Base-by-base conservation (phyloP, 2,888 invertebrate species). In the Mythimna loreyi region DNA sequence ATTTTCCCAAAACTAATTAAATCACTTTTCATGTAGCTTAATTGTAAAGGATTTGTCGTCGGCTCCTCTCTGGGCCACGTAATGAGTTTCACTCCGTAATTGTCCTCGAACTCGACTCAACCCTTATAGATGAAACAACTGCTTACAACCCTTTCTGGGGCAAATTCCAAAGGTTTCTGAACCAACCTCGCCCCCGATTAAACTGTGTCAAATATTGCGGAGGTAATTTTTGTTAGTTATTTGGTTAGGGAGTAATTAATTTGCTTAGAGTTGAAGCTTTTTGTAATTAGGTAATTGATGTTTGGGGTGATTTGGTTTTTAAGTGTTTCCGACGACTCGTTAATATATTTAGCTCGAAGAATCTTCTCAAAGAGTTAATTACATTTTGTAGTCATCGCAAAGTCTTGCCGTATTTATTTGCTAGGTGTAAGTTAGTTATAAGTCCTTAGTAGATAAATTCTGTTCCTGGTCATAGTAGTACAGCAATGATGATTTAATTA, bases 101-200 rank as follows among this genome's bases (percentile, higher is more conserved):
- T 84, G 77, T 79, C 76, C 72, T 79, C 64, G 49, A 71, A 71
- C 78, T 81, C 66, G 61, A 67, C 55, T 33, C 55, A 33, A 33
- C 55, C 74, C 74, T 61, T 83, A 83, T 74, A 74, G 73, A 81
- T 72, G 78, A 81, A 74, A 82, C 82, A 83, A 81, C 75, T 83
- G 78, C 84, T 78, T 68, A 68, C 69, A 78, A 78, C 81, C 78
- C 73, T 75, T 75, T 72, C 62, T 60, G 53, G 55, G 36, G 70
- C 65, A 55, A 47, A 71, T 75, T 83, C 81, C 75, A 83, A 81
- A 81, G 83, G 83, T 78, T 80, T 75, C 63, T 64, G 57, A 67
- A 69, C 57, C 49, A 69, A 62, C 55, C 67, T 74, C 47, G 67
- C 58, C 69, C 67, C 67, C 70, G 66, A 81, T 81, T 78, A 75